Evolutionary conservation across 23 tunicate genomes (phyloP), one percentile per base, ranked within the genome.

Genomic region (Ascidia mentula): DNA sequence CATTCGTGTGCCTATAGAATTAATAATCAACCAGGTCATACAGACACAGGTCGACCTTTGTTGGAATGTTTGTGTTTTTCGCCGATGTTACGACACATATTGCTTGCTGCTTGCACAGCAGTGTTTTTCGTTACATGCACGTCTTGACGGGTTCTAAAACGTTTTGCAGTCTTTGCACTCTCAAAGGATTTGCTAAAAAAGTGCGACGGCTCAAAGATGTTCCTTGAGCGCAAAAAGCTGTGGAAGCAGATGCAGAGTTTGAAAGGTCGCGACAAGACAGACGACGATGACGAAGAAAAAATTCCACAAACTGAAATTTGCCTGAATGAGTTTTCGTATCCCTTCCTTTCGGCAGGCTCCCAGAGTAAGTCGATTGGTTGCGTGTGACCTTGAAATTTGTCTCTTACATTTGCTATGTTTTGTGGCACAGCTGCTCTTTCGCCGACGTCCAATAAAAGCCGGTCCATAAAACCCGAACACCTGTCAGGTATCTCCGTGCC

Each of bases 141-240:
- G n/a, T n/a, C n/a, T n/a, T n/a, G n/a, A n/a, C n/a, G n/a, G n/a
- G n/a, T n/a, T n/a, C n/a, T n/a, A n/a, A n/a, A n/a, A n/a, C n/a
- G n/a, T n/a, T n/a, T n/a, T n/a, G n/a, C n/a, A n/a, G n/a, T n/a
- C n/a, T n/a, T n/a, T n/a, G n/a, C n/a, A n/a, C n/a, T n/a, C n/a
- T n/a, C n/a, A n/a, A n/a, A n/a, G n/a, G n/a, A n/a, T n/a, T n/a
- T 53, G 4, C 65, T 53, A 26, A 53, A 9, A 9, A 53, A 53
- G 24, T 53, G 65, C 65, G 65, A 53, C 65, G 65, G 65, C 22
- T 53, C 65, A 26, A 53, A 53, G 13, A 53, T 53, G 65, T 53
- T 53, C 13, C 65, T 53, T 3, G 65, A 53, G 13, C 22, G 65
- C 22, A 53, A 53, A 53, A 53, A 53, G 65, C 13, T 53, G 13